Conservation (phyloP, 2,888 invertebrate genomes). For the Scaptomyza polygonia region DNA sequence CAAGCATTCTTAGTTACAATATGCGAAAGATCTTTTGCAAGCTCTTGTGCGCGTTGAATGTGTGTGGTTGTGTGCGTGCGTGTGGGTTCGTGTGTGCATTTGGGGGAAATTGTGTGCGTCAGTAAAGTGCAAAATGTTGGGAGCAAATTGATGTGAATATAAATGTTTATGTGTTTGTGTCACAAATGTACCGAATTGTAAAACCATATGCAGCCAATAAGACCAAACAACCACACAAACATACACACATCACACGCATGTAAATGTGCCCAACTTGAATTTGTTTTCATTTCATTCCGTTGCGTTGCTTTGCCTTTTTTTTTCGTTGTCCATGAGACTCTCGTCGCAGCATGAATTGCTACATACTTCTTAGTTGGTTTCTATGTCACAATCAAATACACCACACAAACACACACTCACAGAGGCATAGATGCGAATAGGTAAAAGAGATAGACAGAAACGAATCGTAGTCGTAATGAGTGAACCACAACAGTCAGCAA, state of each 20-base stretch:
- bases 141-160: slow-evolving; percentile 18
- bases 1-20: slow-evolving; percentile 25
- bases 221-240: slow-evolving; percentile 19
- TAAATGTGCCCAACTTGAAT: slow-evolving; percentile 54
- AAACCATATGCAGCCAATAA: slow-evolving; percentile 59
- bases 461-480: slow-evolving; percentile 64
- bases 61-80: slow-evolving; percentile 12
- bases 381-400: slow-evolving; percentile 74
- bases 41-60: slow-evolving; percentile 20
- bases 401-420: slow-evolving; percentile 25
- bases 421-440: slow-evolving; percentile 54
- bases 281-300: slow-evolving; percentile 59
- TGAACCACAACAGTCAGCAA: slow-evolving; percentile 45
- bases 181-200: slow-evolving; percentile 64
- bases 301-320: slow-evolving; percentile 2
- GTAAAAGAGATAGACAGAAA: slow-evolving; percentile 49
- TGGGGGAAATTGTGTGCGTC: slow-evolving; percentile 55
- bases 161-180: slow-evolving; percentile 14
- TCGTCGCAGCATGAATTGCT: slow-evolving; percentile 67
- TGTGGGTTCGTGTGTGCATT: slow-evolving; percentile 28
- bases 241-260: slow-evolving; percentile 2
- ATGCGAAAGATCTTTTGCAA: slow-evolving; percentile 62
- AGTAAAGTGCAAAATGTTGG: slow-evolving; percentile 46
- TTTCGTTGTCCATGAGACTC: slow-evolving; percentile 58
- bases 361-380: slow-evolving; percentile 80